Percentiles rank a stretch among this genome's conserved stretches.
Evolutionary conservation across 2,797 vertebrate genomes (phyloP).

Genomic region (Jordanella pulchra): DNA sequence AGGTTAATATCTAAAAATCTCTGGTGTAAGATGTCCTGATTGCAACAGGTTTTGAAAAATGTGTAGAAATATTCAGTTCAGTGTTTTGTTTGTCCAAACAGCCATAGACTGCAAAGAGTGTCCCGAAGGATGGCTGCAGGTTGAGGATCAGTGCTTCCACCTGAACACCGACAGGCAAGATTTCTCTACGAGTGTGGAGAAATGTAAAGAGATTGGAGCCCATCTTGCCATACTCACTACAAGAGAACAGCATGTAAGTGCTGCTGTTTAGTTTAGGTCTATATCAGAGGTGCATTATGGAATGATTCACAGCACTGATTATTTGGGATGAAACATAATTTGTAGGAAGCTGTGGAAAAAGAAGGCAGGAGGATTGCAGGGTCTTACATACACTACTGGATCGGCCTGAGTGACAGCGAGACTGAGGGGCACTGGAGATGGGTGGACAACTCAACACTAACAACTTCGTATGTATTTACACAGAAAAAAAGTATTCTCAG

Average conservation of each 20-base stretch:
- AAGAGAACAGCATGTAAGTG: slow-evolving; percentile 32
- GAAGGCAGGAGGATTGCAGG: slow-evolving; percentile 12
- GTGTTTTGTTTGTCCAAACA: background rate
- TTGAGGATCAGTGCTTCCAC: slow-evolving; percentile 27
- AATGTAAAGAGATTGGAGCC: slow-evolving; percentile 12
- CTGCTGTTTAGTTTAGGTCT: background rate
- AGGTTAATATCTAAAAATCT: background rate
- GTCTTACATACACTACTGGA: slow-evolving; percentile 24
- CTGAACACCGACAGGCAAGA: background rate
- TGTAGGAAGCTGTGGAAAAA: slow-evolving; percentile 33
- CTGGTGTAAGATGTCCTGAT: background rate
- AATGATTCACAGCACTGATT: background rate
- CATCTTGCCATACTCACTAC: slow-evolving; percentile 45
- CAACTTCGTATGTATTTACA: slow-evolving; percentile 22
- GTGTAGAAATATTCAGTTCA: background rate
- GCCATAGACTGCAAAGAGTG: slow-evolving; percentile 20
- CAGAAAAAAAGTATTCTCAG: background rate
- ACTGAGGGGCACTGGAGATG: slow-evolving; percentile 38
- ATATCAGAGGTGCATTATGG: background rate
- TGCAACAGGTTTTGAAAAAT: background rate
- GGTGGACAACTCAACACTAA: slow-evolving; percentile 24
- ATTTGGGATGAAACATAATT: background rate
- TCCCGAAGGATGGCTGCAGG: slow-evolving; percentile 21
- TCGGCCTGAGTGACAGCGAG: slow-evolving; percentile 35
- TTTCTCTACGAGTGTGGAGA: background rate